These are phyloP conservation scores for Carcharodon carcharias DNA, from an alignment of 2,797 vertebrate species.

Conservation along the genomic window DNA sequence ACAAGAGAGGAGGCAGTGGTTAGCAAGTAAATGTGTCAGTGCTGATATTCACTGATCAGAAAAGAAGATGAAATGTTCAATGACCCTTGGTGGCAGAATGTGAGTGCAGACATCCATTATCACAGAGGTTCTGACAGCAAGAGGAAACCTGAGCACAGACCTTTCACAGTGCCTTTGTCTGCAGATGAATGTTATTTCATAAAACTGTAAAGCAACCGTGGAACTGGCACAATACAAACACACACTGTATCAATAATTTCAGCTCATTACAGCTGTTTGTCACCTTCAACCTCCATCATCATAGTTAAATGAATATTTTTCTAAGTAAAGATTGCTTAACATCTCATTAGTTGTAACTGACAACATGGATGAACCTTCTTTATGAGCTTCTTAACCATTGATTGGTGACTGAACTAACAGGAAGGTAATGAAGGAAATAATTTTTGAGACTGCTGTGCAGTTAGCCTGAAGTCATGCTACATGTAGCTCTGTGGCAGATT, in stretches of 20 bases:
- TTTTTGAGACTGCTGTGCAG: not conserved
- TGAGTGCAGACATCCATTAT: conserved; percentile 14
- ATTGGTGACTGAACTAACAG: conserved; percentile 6
- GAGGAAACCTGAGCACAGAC: not conserved
- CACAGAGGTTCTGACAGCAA: not conserved
- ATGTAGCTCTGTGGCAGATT: not conserved
- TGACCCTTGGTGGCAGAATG: not conserved
- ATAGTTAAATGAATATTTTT: conserved; percentile 6
- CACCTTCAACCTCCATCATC: not conserved
- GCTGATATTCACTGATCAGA: conserved; percentile 25
- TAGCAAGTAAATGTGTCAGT: not conserved
- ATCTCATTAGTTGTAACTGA: not conserved
- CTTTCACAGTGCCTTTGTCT: not conserved
- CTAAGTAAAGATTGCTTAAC: not conserved
- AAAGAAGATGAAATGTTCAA: conserved; percentile 7
- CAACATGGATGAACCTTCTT: not conserved
- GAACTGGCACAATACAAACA: not conserved
- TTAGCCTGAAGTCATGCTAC: conserved; percentile 1
- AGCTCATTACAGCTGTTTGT: not conserved
- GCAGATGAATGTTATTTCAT: conserved; percentile 16
- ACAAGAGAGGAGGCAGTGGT: not conserved
- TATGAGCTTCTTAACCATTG: not conserved
- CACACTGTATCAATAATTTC: not conserved
- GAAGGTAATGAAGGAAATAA: not conserved
- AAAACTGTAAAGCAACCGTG: not conserved